Base-by-base conservation (phyloP, 2,888 invertebrate species). In the Nycteola revayana region DNA sequence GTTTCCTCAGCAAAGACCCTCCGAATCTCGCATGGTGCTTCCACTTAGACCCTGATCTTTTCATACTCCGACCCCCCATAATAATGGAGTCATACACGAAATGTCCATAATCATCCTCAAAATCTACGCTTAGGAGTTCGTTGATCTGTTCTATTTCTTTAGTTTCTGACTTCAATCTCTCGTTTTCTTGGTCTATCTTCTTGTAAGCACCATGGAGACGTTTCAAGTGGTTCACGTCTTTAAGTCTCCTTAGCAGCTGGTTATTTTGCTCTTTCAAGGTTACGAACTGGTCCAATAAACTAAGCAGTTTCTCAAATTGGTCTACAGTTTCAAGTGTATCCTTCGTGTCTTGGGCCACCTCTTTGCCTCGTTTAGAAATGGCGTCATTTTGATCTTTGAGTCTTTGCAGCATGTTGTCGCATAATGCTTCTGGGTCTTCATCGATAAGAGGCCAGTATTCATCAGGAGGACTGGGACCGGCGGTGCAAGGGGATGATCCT, bases 251-350 rank as follows among this genome's bases (percentile, higher is more conserved):
- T 36, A 94, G 91, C 10, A 95, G 81, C 44, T 90, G 90, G 0
- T 91, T 89, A 70, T 95, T 95, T 48, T 94, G 93, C 57, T 94
- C 93, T 47, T 93, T 90, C 21, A 95, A 76, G 24, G 91, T 91
- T 3, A 94, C 86, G 48, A 95, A 90, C 61, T 95, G 94, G 61
- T 96, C 94, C 74, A 96, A 90, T 18, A 96, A 77, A 41, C 92
- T 91, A 55, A 95, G 92, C 4, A 96, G 86, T 55, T 94, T 94
- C 51, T 95, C 95, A 29, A 96, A 74, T 61, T 96, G 95, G 60
- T 95, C 95, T 43, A 96, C 90, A 0, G 93, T 91, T 51, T 93
- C 92, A 7, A 92, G 81, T 0, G 92, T 90, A 9, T 90, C 90
- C 49, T 91, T 84, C 0, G 91, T 90, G 18, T 85, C 90, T 1